Conservation (phyloP, 1,140 invertebrate genomes). For the Anoplophora glabripennis region DNA sequence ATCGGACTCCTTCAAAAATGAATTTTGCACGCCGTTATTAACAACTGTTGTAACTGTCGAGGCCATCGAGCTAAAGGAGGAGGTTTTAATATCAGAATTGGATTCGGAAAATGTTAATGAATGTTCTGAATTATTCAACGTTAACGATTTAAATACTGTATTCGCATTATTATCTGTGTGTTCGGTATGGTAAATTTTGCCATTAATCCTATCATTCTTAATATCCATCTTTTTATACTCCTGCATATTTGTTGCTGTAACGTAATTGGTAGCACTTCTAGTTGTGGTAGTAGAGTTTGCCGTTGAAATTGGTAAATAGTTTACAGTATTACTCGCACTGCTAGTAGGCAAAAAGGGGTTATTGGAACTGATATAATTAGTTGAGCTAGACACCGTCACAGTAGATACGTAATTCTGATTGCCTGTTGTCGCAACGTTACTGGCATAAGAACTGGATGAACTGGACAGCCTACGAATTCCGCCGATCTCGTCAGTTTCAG, state of each 20-base stretch:
- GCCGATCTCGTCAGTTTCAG: slow-evolving; percentile 55
- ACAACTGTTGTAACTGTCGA: not conserved
- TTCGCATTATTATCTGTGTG: slow-evolving; percentile 51
- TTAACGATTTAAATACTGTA: slow-evolving; percentile 33
- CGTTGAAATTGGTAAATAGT: no score
- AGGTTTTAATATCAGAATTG: slow-evolving; percentile 4
- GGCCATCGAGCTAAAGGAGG: slow-evolving; percentile 1
- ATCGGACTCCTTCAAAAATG: slow-evolving; percentile 7
- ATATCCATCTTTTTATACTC: slow-evolving; percentile 7
- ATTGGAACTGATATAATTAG: not conserved
- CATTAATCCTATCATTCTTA: slow-evolving; percentile 16
- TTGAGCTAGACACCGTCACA: slow-evolving; percentile 9
- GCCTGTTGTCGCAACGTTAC: not conserved
- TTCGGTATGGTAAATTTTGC: slow-evolving; percentile 20
- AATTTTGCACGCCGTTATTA: not conserved
- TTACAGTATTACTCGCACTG: not conserved
- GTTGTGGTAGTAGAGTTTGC: no score
- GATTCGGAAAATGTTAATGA: not conserved
- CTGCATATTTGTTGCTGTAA: not conserved
- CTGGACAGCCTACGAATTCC: slow-evolving; percentile 30
- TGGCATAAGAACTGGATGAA: slow-evolving; percentile 32
- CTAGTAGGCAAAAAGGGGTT: not conserved
- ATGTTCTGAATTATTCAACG: slow-evolving; percentile 2
- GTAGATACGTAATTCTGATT: slow-evolving; percentile 20
- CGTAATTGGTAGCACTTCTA: slow-evolving; percentile 11